Evolutionary conservation across 2,797 vertebrate species (phyloP), one percentile per base, ranked within the genome.

Genomic region (Lepus townsendii): DNA sequence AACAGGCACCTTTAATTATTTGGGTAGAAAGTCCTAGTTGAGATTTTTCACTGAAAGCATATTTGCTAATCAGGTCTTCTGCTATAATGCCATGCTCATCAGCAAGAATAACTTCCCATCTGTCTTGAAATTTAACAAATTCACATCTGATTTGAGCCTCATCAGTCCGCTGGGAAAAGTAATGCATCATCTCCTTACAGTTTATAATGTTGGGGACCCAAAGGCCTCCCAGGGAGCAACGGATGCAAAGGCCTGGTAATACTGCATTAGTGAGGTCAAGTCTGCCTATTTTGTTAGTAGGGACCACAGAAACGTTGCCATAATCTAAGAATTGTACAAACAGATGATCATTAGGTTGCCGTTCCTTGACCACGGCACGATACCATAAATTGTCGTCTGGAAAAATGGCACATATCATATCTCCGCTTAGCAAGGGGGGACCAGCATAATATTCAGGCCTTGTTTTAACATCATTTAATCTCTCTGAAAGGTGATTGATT

Each of bases 281-380:
- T 71, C 95, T 96, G 42, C 97, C 90, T 0, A 98, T 97, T 95
- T 99, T 98, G 88, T 97, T 98, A 80, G 97, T 11, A 13, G 97
- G 97, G 66, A 99, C 95, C 20, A 97, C 42, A 35, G 98, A 98
- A 20, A 98, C 98, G 83, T 99, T 99, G 89, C 99, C 99, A 96
- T 99, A 99, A 97, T 99, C 99, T 95, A 99, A 98, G 97, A 99
- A 99, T 88, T 99, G 98, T 3, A 99, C 97, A 16, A 97, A 96
- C 42, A 98, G 97, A 1, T 65, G 96, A 8, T 93, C 87, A 47
- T 95, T 77, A 10, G 83, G 83, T 5, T 93, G 93, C 38, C 97
- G 98, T 95, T 99, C 98, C 96, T 72, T 98, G 5, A 99, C 98
- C 86, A 98, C 98, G 69, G 99, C 99, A 90, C 99, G 98, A 96